Evolutionary conservation across 2,888 invertebrate genomes (phyloP), one percentile per base, ranked within the genome.

Genomic region (Hirtodrosophila trivittata): DNA sequence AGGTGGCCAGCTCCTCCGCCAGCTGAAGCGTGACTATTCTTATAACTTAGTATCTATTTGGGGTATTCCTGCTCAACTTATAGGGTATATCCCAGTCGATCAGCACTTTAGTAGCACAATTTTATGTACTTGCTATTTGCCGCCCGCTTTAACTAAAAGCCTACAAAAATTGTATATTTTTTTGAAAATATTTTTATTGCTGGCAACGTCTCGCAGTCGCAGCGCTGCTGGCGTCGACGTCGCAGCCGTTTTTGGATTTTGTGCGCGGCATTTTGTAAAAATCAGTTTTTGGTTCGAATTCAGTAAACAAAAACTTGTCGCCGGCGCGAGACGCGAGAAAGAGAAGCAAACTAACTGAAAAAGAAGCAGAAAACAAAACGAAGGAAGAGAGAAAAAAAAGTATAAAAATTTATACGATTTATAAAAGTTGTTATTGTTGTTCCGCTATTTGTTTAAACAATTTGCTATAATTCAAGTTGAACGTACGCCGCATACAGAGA

Each of bases 291-390:
- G 67, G 65, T 87, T 87, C 66, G 70, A 84, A 77, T 80, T 87
- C 89, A 89, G 88, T 89, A 89, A 88, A 88, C 87, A 89, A 88
- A 89, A 87, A 86, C 86, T 88, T 87, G 87, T 89, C 84, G 89
- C 86, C 85, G 89, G 85, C 77, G 77, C 66, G 75, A 86, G 87
- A 85, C 75, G 74, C 70, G 62, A 64, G 47, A 75, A 66, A 55
- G 47, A 56, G 70, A 73, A 52, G 38, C 35, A 45, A 56, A 54
- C 41, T 42, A 21, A 21, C 18, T 43, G 13, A 60, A 39, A 57
- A 57, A 50, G 18, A 21, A 21, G 18, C 2, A 21, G 18, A 21
- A 21, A 21, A 21, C 18, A 52, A 52, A 18, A 37, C 32, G 54
- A 43, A 47, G 26, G 13, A 52, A 46, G 25, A 10, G 37, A 41